A percentile compares a stretch with the other conserved stretches of the same genome.
Evolutionary conservation across 2,888 invertebrate genomes (phyloP).

Genomic region (Thecocarcelia acutangulata): DNA sequence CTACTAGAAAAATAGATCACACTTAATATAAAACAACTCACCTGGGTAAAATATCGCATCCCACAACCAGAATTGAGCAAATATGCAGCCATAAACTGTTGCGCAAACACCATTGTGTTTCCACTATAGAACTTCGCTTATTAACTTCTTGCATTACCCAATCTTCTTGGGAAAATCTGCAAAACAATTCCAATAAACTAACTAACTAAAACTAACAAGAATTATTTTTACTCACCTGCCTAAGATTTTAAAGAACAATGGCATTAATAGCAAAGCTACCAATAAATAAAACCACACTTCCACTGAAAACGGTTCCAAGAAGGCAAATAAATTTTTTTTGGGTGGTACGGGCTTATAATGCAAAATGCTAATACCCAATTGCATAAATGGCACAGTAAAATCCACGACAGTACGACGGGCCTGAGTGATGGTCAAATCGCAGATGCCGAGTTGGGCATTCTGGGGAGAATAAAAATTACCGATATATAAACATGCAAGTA

Average conservation of each 20-base stretch:
- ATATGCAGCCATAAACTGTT: slow-evolving; percentile 97
- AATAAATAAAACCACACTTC: slow-evolving; percentile 95
- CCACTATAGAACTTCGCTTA: slow-evolving; percentile 40
- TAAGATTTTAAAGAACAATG: slow-evolving; percentile 89
- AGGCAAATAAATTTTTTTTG: slow-evolving; percentile 91
- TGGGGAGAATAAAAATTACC: slow-evolving; percentile 78
- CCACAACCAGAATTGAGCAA: slow-evolving; percentile 95
- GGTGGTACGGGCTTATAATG: slow-evolving; percentile 88
- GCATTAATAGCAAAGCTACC: slow-evolving; percentile 90
- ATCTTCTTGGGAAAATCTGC: slow-evolving; percentile 83
- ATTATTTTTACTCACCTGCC: slow-evolving; percentile 83
- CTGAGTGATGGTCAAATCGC: slow-evolving; percentile 98
- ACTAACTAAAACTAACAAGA: not conserved
- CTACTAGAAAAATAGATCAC: too few relatives aligned
- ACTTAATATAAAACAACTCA: slow-evolving; percentile 76
- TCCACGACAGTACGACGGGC: slow-evolving; percentile 93
- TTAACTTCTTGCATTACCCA: slow-evolving; percentile 94
- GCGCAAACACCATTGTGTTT: slow-evolving; percentile 86
- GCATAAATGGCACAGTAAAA: slow-evolving; percentile 99
- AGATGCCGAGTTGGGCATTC: slow-evolving; percentile 97
- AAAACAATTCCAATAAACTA: not conserved
- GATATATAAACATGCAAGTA: not conserved
- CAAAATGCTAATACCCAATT: slow-evolving; percentile 94
- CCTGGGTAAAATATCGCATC: slow-evolving; percentile 94
- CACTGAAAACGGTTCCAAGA: slow-evolving; percentile 91